Conservation (phyloP, 2,113 vertebrate genomes). For the Campylomormyrus numenius region DNA sequence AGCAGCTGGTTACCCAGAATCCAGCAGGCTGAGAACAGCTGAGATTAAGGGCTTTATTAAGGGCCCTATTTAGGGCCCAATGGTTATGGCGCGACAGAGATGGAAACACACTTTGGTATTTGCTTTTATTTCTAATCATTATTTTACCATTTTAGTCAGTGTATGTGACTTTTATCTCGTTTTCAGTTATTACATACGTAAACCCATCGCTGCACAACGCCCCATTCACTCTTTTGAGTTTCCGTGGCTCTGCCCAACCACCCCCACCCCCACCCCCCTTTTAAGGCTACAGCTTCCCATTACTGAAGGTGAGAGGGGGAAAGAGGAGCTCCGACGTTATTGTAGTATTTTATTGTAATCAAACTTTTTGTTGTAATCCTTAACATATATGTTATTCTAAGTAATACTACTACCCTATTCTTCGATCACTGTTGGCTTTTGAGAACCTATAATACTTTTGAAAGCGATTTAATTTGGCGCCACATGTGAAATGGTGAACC, state of each 20-base stretch:
- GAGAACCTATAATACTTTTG: neutral
- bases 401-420: neutral
- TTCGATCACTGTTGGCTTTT: neutral
- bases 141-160: neutral
- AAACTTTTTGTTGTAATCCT: neutral
- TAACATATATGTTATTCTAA: neutral
- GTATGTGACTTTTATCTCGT: neutral
- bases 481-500: neutral
- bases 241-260: neutral
- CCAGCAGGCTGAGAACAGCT: neutral
- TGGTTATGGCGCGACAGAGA: neutral
- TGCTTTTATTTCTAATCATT: neutral
- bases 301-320: neutral
- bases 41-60: neutral
- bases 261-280: too few species aligned
- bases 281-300: neutral
- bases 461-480: neutral
- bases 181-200: neutral
- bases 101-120: neutral
- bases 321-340: neutral
- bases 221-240: neutral
- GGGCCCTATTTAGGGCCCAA: neutral
- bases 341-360: neutral
- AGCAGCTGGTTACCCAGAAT: neutral
- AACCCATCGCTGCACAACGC: neutral